Evolutionary conservation across 2,888 invertebrate species (phyloP).

Genomic region (Heterodera filipjevi): DNA sequence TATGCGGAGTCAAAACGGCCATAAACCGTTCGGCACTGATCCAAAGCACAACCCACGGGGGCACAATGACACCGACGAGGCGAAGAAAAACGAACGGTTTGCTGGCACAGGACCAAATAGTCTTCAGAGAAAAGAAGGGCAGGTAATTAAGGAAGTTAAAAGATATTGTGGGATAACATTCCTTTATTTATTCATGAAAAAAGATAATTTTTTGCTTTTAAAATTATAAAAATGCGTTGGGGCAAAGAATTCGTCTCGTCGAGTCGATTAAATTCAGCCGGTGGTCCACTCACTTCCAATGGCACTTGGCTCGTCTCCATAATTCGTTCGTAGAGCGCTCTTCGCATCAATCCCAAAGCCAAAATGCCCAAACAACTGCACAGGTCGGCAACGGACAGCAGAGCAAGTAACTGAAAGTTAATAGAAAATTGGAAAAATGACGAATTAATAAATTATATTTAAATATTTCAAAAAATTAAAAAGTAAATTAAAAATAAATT

Average conservation of each 20-base stretch:
- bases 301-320: constrained; percentile 36
- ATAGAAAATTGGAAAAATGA: too few relatives aligned
- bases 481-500: neutral
- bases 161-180: too few relatives aligned
- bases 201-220: too few relatives aligned
- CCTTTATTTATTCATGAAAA: too few relatives aligned
- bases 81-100: constrained; percentile 41
- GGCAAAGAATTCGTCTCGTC: too few relatives aligned
- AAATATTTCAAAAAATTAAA: neutral
- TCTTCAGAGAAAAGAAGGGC: constrained; percentile 26
- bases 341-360: constrained; percentile 35
- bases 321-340: constrained; percentile 29
- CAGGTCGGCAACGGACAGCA: constrained; percentile 44
- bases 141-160: neutral
- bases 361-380: constrained; percentile 38
- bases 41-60: constrained; percentile 40
- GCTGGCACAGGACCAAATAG: constrained; percentile 37
- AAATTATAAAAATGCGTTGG: too few relatives aligned
- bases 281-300: constrained; percentile 29
- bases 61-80: constrained; percentile 35
- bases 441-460: neutral
- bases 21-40: constrained; percentile 40
- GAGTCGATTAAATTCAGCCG: too few relatives aligned
- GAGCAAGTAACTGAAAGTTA: constrained; percentile 36
- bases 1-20: constrained; percentile 39